These are phyloP conservation scores for Coelogynopora nodosa DNA, from an alignment of 2,888 invertebrate genomes.

Conservation along the genomic window DNA sequence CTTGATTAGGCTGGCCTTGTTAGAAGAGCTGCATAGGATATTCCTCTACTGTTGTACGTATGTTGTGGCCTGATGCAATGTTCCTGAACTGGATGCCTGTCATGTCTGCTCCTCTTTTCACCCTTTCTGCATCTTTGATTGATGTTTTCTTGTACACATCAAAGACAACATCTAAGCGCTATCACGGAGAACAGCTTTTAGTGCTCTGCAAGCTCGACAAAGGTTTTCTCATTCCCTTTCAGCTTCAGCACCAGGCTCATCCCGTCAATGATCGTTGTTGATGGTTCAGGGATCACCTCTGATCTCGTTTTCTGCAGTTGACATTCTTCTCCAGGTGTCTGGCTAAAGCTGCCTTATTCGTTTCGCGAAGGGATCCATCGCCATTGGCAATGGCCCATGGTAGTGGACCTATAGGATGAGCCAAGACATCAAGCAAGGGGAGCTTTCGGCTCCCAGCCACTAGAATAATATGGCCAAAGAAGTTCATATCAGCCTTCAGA, in stretches of 20 bases:
- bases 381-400: slow-evolving; percentile 37
- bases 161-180: slow-evolving; percentile 48
- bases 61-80: slow-evolving; percentile 19
- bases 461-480: not conserved
- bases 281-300: slow-evolving; percentile 40
- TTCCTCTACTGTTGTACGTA: slow-evolving; percentile 11
- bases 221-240: slow-evolving; percentile 41
- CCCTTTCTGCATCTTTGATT: slow-evolving; percentile 48
- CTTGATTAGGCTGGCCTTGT: slow-evolving; percentile 45
- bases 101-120: slow-evolving; percentile 38
- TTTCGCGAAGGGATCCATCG: slow-evolving; percentile 45
- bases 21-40: slow-evolving; percentile 8
- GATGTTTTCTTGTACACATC: slow-evolving; percentile 47
- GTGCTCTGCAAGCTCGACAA: slow-evolving; percentile 45
- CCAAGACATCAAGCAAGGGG: not conserved
- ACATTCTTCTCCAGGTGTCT: slow-evolving; percentile 23
- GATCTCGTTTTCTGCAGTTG: no score
- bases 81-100: not conserved
- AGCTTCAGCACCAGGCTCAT: slow-evolving; percentile 44
- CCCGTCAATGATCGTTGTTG: slow-evolving; percentile 44
- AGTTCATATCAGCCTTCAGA: not conserved
- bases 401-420: not conserved
- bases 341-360: slow-evolving; percentile 23
- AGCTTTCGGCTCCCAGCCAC: not conserved
- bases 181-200: slow-evolving; percentile 42